A percentile compares a stretch with the other conserved stretches of the same genome.
Conservation (phyloP, 2,888 invertebrate species). For the Lepidocyrtoides sp. region DNA sequence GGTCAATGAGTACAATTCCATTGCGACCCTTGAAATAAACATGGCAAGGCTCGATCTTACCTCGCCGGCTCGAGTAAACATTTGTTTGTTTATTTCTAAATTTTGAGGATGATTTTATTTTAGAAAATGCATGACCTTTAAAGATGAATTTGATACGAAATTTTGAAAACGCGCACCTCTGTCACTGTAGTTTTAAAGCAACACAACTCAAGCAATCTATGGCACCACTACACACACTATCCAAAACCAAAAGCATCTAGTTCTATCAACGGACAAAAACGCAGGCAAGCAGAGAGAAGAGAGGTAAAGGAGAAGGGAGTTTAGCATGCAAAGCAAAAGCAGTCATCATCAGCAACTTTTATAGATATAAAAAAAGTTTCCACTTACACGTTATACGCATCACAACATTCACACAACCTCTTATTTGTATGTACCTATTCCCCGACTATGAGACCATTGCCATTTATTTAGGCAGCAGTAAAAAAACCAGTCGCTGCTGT, state of each 20-base stretch:
- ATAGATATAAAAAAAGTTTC: conserved; percentile 22
- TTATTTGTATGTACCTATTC: conserved; percentile 22
- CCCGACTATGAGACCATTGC: conserved; percentile 12
- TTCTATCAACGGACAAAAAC: conserved; percentile 38
- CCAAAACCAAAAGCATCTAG: conserved; percentile 29
- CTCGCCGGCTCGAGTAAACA: no score
- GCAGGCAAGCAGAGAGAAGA: background rate
- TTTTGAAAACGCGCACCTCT: conserved; percentile 15
- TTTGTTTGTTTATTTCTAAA: no score
- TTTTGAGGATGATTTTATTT: no score
- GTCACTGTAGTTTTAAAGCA: conserved; percentile 1
- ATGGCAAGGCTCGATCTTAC: no score
- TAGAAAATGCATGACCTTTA: no score
- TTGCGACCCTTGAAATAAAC: background rate
- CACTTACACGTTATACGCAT: background rate
- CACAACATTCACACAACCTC: no score
- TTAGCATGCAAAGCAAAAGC: background rate
- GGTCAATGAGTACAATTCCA: no score
- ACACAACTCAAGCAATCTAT: background rate
- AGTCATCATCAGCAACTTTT: conserved; percentile 26
- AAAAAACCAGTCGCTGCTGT: background rate
- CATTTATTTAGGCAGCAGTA: background rate
- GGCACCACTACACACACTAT: background rate
- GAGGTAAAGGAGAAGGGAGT: background rate
- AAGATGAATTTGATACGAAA: no score